Conservation (phyloP, 2,888 invertebrate species). For the Luffia ferchaultella region DNA sequence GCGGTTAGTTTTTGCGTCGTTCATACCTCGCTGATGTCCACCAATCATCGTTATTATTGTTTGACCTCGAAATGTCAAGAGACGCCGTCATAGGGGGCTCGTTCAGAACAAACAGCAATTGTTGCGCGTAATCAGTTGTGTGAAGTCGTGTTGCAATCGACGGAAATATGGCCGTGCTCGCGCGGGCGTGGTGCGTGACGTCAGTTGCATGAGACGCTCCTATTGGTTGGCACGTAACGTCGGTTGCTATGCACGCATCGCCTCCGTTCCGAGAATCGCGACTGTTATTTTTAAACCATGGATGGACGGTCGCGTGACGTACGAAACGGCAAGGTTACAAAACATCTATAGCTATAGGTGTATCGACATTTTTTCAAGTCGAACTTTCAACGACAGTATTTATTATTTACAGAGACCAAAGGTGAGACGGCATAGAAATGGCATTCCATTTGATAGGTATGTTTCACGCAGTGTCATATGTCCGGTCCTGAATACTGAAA, state of each 20-base stretch:
- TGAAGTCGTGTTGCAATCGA: slow-evolving; percentile 20
- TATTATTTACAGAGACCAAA: too few species aligned
- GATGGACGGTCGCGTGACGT: slow-evolving; percentile 10
- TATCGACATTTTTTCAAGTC: too few species aligned
- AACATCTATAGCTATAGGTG: slow-evolving; percentile 5
- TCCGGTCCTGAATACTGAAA: too few species aligned
- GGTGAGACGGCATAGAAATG: too few species aligned
- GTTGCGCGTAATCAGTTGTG: slow-evolving; percentile 20
- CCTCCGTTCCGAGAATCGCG: slow-evolving; percentile 4
- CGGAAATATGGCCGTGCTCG: slow-evolving; percentile 44
- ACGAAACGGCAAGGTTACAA: slow-evolving; percentile 18
- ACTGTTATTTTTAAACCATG: slow-evolving; percentile 15
- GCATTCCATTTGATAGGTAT: too few species aligned
- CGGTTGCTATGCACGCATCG: slow-evolving; percentile 45
- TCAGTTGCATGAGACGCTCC: slow-evolving; percentile 32
- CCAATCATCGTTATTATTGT: neutral
- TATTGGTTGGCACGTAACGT: slow-evolving; percentile 44
- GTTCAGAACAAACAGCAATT: slow-evolving; percentile 23
- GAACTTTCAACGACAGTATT: too few species aligned
- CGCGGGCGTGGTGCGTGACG: slow-evolving; percentile 64
- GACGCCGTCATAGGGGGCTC: slow-evolving; percentile 4
- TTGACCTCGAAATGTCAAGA: neutral
- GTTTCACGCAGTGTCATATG: too few species aligned
- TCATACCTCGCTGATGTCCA: too few species aligned
- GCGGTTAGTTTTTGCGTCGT: neutral